Evolutionary conservation across 2,797 vertebrate species (phyloP), one percentile per base, ranked within the genome.

Genomic region (Garrulus glandarius): DNA sequence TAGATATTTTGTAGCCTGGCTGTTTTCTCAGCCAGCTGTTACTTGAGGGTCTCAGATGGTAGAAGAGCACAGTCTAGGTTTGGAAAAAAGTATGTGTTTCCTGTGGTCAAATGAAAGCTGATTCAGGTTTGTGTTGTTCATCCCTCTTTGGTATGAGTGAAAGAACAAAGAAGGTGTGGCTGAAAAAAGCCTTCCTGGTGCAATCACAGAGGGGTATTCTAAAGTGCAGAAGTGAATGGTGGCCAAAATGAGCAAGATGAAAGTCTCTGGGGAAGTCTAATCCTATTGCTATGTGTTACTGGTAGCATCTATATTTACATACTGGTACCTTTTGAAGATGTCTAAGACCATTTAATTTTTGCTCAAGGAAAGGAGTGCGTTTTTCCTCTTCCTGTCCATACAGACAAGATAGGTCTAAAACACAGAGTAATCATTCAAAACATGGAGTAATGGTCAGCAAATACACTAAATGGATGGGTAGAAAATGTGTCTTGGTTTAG

Each of bases 11-110:
- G 20, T 61, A 43, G 37, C 47, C 60, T 87, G 49, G 7, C 24
- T 70, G 5, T 53, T 93, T 89, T 82, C 41, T 89, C 32, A 49
- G 49, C 56, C 37, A 84, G 56, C n/a, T 89, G 46, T 64, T 82
- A 32, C 34, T 57, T 41, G 44, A 84, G 59, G 30, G 32, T 32
- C 55, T 88, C 24, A 17, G 44, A 30, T 26, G 9, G 44, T 59
- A 59, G 67, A 60, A 81, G 5, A 76, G 26, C 47, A 49, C 36
- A 37, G 19, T 26, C 22, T 46, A 68, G 26, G 24, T n/a, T 41
- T 92, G n/a, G 39, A 55, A 52, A 47, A 70, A 46, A 16, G 10
- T 3, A 8, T 3, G 1, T 61, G 8, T 65, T 14, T 83, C 21
- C 23, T 77, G 47, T 84, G 59, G 36, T 84, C 39, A 82, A 55